phyloP scores from a whole-genome alignment of 2,888 invertebrate species.

The Scrobipalpa atriplicella region DNA sequence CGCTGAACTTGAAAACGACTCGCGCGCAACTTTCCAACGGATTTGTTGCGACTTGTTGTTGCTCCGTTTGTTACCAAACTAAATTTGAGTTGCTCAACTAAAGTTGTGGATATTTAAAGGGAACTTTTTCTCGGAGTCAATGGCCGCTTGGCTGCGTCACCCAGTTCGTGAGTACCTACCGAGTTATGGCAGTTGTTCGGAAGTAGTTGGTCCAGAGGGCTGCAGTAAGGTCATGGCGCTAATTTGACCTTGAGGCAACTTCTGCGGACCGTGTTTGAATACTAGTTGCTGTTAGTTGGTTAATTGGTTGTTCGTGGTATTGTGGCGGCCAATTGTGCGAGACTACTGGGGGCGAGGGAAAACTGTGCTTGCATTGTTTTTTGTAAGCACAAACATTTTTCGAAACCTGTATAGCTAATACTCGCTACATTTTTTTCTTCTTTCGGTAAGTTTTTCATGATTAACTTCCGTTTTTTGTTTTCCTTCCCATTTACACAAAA shows the following conservation, averaged over 20 bases:
- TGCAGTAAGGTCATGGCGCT: slow-evolving; percentile 79
- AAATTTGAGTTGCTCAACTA: slow-evolving; percentile 82
- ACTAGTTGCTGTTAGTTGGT: slow-evolving; percentile 49
- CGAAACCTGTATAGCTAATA: too few species aligned
- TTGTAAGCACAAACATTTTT: not conserved
- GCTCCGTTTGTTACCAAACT: slow-evolving; percentile 79
- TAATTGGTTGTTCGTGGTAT: slow-evolving; percentile 43
- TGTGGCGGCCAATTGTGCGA: slow-evolving; percentile 24
- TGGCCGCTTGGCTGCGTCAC: slow-evolving; percentile 79
- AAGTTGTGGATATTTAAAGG: slow-evolving; percentile 82
- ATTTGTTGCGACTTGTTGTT: slow-evolving; percentile 81
- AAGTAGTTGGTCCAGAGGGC: slow-evolving; percentile 79
- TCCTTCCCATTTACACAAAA: too few species aligned
- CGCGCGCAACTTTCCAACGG: slow-evolving; percentile 77
- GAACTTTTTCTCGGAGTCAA: slow-evolving; percentile 83
- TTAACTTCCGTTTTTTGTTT: too few species aligned
- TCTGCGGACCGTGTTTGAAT: slow-evolving; percentile 56
- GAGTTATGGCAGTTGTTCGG: slow-evolving; percentile 83
- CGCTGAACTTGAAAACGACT: slow-evolving; percentile 79
- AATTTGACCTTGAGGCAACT: slow-evolving; percentile 80
- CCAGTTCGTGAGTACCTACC: slow-evolving; percentile 79
- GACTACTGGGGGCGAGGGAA: slow-evolving; percentile 1
- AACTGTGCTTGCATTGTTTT: slow-evolving; percentile 17
- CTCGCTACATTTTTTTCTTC: too few species aligned
- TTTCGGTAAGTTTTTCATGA: too few species aligned